Evolutionary conservation across 1,140 invertebrate genomes (phyloP).

Genomic region (Saccostrea glomerata): DNA sequence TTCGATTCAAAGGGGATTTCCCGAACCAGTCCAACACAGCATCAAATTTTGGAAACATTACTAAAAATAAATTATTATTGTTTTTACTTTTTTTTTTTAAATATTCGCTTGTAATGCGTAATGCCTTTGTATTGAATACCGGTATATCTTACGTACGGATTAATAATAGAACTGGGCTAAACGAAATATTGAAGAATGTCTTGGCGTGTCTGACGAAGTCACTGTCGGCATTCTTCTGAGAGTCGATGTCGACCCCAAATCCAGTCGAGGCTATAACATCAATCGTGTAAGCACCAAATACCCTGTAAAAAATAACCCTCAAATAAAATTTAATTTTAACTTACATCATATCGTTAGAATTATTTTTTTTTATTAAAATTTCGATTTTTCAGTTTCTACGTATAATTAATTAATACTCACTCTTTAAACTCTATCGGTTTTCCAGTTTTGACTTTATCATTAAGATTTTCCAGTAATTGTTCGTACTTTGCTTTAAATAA

Average conservation of each 20-base stretch:
- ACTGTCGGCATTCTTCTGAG: constrained; percentile 79
- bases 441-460: neutral
- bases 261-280: constrained; percentile 83
- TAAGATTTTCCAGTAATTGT: neutral
- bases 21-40: neutral
- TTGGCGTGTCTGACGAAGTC: constrained; percentile 70
- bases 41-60: constrained; percentile 5
- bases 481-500: constrained; percentile 21
- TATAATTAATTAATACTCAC: neutral
- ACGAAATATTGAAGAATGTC: constrained; percentile 39
- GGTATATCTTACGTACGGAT: constrained; percentile 17
- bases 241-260: constrained; percentile 82
- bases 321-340: no score
- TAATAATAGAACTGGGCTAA: constrained; percentile 11
- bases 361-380: no score
- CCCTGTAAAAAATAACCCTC: constrained; percentile 22
- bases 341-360: no score
- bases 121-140: no score
- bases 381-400: no score
- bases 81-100: no score
- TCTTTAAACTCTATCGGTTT: constrained; percentile 24
- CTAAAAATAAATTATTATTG: neutral
- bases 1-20: neutral
- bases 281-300: constrained; percentile 80
- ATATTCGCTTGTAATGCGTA: no score